Evolutionary conservation across 1,140 invertebrate species (phyloP), one percentile per base, ranked within the genome.

Genomic region (Diachasma alloeum): DNA sequence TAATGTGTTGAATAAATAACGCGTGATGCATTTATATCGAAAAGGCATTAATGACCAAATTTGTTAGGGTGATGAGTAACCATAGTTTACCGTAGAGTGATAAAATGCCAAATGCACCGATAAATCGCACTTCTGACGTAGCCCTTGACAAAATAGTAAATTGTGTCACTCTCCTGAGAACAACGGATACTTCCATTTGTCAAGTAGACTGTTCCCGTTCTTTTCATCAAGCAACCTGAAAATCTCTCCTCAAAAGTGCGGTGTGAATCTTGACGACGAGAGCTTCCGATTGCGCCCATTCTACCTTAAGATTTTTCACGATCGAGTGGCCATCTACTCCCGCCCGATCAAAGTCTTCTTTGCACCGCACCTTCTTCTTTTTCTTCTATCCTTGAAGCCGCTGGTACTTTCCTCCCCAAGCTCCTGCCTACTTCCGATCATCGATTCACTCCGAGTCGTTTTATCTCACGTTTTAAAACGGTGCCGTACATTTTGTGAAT

Each of bases 281-380:
- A 81, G 80, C 78, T 82, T 83, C 83, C 80, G 83, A 82, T 82
- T 82, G 79, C 82, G 74, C 79, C 59, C 59, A 63, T 26, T 63
- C 79, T 80, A 74, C 82, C 76, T 77, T 72, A 68, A 75, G 44
- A 80, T 77, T 76, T 82, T 82, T 77, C 76, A 82, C 81, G 78
- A 82, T 81, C 80, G 80, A 82, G 80, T 82, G 72, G 59, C 59
- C 78, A 78, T 79, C 79, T 73, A 81, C 77, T 77, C 75, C 76
- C 13, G 10, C 59, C 68, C 77, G 75, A 78, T 83, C 83, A 84
- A 84, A 84, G 78, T 15, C 15, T 26, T 63, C 24, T 63, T 53
- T 53, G 0, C 59, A 8, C 11, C 3, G 9, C 26, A 31, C 24
- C 24, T 15, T 78, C 79, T 81, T 56, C 22, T 31, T 46, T 36